Percentiles rank a stretch among this genome's conserved stretches.
phyloP scores from a whole-genome alignment of 2,797 vertebrate species.

The Staurois parvus region DNA sequence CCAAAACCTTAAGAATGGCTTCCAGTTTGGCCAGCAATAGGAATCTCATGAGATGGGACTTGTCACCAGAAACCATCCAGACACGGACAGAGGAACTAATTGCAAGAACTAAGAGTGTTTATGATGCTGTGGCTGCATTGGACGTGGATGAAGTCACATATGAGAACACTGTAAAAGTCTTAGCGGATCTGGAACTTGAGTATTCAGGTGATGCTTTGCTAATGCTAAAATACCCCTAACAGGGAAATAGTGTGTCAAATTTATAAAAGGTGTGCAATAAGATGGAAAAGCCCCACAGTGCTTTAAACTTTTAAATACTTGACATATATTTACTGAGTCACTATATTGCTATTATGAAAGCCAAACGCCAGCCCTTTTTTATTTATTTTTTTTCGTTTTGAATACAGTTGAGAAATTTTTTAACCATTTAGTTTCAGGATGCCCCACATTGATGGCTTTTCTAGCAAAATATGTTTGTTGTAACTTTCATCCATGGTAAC shows the following conservation, averaged over 20 bases:
- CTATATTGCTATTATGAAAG: no score
- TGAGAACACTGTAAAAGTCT: constrained; percentile 84
- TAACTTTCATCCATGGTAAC: no score
- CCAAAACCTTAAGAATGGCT: constrained; percentile 69
- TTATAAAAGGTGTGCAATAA: neutral
- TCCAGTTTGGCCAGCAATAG: constrained; percentile 68
- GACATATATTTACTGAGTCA: no score
- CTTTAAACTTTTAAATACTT: no score
- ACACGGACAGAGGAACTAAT: constrained; percentile 83
- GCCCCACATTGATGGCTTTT: no score
- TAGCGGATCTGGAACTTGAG: constrained; percentile 86
- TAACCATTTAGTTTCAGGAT: no score
- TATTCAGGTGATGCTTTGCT: constrained; percentile 81
- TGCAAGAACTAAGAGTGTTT: constrained; percentile 81
- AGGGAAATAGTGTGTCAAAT: neutral
- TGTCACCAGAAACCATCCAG: constrained; percentile 87
- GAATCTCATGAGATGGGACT: constrained; percentile 86
- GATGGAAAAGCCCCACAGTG: no score
- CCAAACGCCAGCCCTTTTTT: no score
- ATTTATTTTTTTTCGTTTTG: no score
- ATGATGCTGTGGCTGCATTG: constrained; percentile 82
- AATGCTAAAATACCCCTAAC: neutral
- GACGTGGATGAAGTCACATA: constrained; percentile 79
- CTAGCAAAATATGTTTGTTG: no score
- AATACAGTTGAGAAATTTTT: no score